phyloP scores from a whole-genome alignment of 2,113 vertebrate species.

The Antennarius striatus region DNA sequence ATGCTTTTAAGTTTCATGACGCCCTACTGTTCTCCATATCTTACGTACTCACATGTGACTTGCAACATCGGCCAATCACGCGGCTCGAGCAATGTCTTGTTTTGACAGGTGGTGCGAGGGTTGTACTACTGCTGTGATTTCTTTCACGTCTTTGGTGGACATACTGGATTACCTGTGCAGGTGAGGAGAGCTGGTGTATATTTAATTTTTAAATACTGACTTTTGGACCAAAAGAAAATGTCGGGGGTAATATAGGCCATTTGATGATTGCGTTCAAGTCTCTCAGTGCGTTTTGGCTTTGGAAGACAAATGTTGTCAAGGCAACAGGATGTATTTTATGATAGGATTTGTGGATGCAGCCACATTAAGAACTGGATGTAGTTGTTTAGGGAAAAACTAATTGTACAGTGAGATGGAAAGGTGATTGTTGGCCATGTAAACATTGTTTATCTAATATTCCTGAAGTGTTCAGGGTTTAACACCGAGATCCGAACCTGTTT shows the following conservation, averaged over 20 bases:
- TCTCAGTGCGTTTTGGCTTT: no score
- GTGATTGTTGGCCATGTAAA: no score
- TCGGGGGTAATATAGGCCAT: not conserved
- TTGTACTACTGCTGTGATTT: constrained; percentile 13
- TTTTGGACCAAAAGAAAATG: constrained; percentile 34
- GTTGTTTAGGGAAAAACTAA: no score
- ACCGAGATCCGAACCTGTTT: no score
- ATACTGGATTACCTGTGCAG: constrained; percentile 13
- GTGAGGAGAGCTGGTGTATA: constrained; percentile 16
- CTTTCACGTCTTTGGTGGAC: constrained; percentile 18
- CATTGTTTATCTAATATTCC: no score
- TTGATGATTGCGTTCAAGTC: not conserved
- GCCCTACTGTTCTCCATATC: not conserved
- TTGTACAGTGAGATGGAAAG: not conserved
- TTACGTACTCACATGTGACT: not conserved
- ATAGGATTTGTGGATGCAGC: not conserved
- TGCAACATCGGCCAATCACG: not conserved
- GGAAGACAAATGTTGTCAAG: not conserved
- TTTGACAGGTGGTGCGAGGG: constrained; percentile 26
- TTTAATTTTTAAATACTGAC: constrained; percentile 23
- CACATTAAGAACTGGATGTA: not conserved
- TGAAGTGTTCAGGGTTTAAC: no score
- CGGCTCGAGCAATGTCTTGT: constrained; percentile 2
- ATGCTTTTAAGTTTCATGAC: constrained; percentile 9
- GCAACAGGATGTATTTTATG: constrained; percentile 1